These are phyloP conservation scores for Macrobrachium nipponense DNA, from an alignment of 1,140 invertebrate species.

Conservation along the genomic window DNA sequence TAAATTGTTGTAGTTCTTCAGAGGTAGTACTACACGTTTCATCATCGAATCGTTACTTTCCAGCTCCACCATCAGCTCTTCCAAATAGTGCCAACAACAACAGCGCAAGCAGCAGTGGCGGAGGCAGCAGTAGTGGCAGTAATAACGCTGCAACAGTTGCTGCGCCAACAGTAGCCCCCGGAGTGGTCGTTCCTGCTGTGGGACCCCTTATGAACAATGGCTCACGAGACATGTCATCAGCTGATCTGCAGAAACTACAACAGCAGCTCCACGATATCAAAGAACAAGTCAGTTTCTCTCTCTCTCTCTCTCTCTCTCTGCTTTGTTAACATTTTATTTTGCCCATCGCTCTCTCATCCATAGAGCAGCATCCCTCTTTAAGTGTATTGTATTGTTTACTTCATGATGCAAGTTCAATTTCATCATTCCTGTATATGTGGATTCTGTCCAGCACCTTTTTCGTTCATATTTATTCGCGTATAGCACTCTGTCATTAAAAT, in stretches of 20 bases:
- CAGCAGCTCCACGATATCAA: slow-evolving; percentile 98
- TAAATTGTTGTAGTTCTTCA: neutral
- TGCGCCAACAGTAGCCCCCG: slow-evolving; percentile 45
- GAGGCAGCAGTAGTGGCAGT: slow-evolving; percentile 29
- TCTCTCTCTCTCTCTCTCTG: neutral
- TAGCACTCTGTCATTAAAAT: too few relatives aligned
- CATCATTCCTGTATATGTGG: too few relatives aligned
- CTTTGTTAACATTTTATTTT: too few relatives aligned
- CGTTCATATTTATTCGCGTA: neutral
- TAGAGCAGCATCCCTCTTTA: too few relatives aligned
- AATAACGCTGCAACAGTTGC: slow-evolving; percentile 18
- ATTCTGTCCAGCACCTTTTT: neutral
- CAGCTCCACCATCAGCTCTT: slow-evolving; percentile 43
- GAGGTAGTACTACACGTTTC: neutral
- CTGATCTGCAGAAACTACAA: slow-evolving; percentile 92
- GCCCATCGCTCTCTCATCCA: too few relatives aligned
- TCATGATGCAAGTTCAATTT: too few relatives aligned
- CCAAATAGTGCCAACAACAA: slow-evolving; percentile 41
- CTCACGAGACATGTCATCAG: slow-evolving; percentile 77
- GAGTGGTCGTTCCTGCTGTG: slow-evolving; percentile 55
- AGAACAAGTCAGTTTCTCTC: slow-evolving; percentile 81
- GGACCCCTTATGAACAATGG: slow-evolving; percentile 78
- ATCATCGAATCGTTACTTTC: neutral
- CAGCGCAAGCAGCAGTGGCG: slow-evolving; percentile 15
- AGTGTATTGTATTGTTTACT: too few relatives aligned